These are phyloP conservation scores for Hydropsyche tenuis DNA, from an alignment of 1,140 invertebrate species.

Conservation along the genomic window DNA sequence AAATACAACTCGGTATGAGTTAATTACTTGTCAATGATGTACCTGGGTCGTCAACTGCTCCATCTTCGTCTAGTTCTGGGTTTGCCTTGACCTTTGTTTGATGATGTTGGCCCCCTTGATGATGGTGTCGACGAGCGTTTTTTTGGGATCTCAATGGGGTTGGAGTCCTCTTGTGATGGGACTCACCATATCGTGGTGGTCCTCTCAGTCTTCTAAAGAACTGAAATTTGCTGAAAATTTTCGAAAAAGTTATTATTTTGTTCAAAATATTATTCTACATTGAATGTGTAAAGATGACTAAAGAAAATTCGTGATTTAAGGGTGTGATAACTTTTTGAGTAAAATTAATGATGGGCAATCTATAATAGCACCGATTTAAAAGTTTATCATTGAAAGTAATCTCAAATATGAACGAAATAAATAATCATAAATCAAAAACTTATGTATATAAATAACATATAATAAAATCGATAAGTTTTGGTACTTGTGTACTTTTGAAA, in stretches of 20 bases:
- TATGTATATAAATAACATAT: no score
- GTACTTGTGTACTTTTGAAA: no score
- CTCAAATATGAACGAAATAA: no score
- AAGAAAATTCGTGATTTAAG: neutral
- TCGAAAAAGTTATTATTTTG: neutral
- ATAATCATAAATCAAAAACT: no score
- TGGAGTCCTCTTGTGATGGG: conserved; percentile 67
- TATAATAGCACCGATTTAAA: no score
- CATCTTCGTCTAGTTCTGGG: conserved; percentile 50
- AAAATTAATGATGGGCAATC: no score
- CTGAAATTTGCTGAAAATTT: conserved; percentile 53
- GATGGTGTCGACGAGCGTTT: conserved; percentile 50
- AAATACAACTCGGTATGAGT: no score
- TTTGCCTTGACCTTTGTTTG: conserved; percentile 40
- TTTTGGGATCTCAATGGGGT: conserved; percentile 66
- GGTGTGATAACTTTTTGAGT: no score
- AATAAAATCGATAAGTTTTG: no score
- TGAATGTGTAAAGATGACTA: neutral
- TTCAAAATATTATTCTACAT: neutral
- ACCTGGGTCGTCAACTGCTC: conserved; percentile 51
- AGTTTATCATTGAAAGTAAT: no score
- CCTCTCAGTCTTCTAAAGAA: conserved; percentile 61
- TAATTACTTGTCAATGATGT: conserved; percentile 3
- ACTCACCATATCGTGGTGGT: conserved; percentile 63
- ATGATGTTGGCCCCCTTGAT: conserved; percentile 15